phyloP scores from a whole-genome alignment of 2,888 invertebrate species.

The Dilophus febrilis region DNA sequence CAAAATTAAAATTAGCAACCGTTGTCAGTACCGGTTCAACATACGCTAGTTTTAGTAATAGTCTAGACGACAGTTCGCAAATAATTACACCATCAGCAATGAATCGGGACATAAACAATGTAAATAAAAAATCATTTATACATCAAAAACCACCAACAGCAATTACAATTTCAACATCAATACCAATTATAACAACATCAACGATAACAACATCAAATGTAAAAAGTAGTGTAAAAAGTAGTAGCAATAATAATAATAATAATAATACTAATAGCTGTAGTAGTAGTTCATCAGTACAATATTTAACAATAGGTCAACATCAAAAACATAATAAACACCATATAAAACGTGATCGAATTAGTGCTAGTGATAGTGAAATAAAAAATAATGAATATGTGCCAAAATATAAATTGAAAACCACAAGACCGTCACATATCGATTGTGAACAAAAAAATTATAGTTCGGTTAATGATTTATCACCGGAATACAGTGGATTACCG shows the following conservation, averaged over 20 bases:
- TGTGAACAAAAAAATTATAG: conserved; percentile 46
- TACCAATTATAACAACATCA: conserved; percentile 9
- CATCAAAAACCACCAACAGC: conserved; percentile 19
- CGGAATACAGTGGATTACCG: conserved; percentile 70
- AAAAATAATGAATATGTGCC: conserved; percentile 4
- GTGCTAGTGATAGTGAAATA: conserved; percentile 11
- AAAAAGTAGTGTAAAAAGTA: not conserved
- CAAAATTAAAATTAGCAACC: conserved; percentile 56
- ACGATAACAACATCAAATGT: not conserved
- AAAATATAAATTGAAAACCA: conserved; percentile 9
- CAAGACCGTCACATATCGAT: conserved; percentile 6
- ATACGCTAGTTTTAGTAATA: conserved; percentile 24
- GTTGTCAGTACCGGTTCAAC: conserved; percentile 23
- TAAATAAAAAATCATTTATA: conserved; percentile 17
- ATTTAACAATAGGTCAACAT: not conserved
- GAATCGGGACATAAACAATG: conserved; percentile 10
- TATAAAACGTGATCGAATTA: conserved; percentile 4
- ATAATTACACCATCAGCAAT: too few relatives aligned
- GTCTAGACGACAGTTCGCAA: conserved; percentile 10
- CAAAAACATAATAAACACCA: conserved; percentile 9
- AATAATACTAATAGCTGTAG: conserved; percentile 11
- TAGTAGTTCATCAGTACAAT: conserved; percentile 6
- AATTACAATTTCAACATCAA: conserved; percentile 19
- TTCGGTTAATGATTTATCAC: conserved; percentile 74
- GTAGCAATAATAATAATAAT: conserved; percentile 8